Percentiles rank a stretch among this genome's conserved stretches.
Conservation (phyloP, 2,888 invertebrate species). For the Clistopyga incitator region DNA sequence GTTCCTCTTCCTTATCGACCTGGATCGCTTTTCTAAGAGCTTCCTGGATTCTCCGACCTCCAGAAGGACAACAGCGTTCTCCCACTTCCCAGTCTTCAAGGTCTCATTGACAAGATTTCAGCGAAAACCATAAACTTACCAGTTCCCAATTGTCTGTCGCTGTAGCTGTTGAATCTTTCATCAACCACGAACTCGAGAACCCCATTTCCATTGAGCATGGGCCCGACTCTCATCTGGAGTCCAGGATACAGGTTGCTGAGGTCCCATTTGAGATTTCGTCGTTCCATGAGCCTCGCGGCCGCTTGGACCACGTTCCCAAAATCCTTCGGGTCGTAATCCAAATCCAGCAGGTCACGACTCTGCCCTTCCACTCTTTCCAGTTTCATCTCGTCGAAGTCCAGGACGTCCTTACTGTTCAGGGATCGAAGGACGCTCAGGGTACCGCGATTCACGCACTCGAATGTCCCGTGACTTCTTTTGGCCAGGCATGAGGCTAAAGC, state of each 20-base stretch:
- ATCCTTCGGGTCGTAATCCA: conserved; percentile 91
- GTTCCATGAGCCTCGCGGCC: conserved; percentile 86
- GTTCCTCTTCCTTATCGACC: conserved; percentile 55
- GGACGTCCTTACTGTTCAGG: conserved; percentile 88
- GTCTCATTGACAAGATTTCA: neutral
- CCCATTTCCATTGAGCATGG: conserved; percentile 89
- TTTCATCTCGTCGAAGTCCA: conserved; percentile 88
- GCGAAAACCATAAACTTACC: conserved; percentile 83
- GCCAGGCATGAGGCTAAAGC: conserved; percentile 77
- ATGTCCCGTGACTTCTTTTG: conserved; percentile 73
- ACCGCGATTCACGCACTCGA: conserved; percentile 90
- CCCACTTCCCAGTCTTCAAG: neutral
- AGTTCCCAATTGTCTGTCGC: conserved; percentile 87
- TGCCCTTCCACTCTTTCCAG: conserved; percentile 88
- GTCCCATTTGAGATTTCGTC: conserved; percentile 91
- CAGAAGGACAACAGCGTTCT: neutral
- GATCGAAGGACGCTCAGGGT: conserved; percentile 88
- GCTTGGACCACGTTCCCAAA: conserved; percentile 86
- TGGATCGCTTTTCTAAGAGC: conserved; percentile 18
- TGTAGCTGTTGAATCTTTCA: conserved; percentile 84
- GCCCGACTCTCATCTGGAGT: conserved; percentile 90
- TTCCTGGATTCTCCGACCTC: conserved; percentile 46
- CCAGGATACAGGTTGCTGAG: conserved; percentile 91
- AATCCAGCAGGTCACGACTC: conserved; percentile 88
- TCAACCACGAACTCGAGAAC: conserved; percentile 91